These are phyloP conservation scores for Bombus fervidus DNA, from an alignment of 1,140 invertebrate species.

Conservation along the genomic window DNA sequence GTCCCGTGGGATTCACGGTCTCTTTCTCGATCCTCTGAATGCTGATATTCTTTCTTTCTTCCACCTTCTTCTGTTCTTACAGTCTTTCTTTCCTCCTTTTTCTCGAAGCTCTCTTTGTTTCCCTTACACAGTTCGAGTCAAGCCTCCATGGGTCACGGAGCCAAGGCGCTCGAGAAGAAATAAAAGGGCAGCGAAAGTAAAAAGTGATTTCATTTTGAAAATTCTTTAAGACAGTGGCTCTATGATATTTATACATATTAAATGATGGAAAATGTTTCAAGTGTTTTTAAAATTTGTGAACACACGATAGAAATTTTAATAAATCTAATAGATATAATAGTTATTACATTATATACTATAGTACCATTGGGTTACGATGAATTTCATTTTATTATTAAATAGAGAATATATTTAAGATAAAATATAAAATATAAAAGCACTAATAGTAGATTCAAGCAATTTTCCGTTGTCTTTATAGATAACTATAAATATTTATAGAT, in stretches of 20 bases:
- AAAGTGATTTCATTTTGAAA: slow-evolving; percentile 44
- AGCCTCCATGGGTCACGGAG: slow-evolving; percentile 51
- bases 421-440: background rate
- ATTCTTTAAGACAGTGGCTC: slow-evolving; percentile 1
- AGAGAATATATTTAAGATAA: background rate
- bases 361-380: background rate
- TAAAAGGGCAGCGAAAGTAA: slow-evolving; percentile 27
- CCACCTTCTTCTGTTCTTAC: slow-evolving; percentile 30
- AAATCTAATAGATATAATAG: no score
- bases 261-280: no score
- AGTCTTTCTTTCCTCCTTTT: slow-evolving; percentile 48
- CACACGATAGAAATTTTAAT: no score
- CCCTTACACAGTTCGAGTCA: slow-evolving; percentile 9
- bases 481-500: no score
- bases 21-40: slow-evolving; percentile 63
- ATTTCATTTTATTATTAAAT: background rate
- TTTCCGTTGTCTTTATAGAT: background rate
- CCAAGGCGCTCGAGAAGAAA: slow-evolving; percentile 29
- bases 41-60: slow-evolving; percentile 18
- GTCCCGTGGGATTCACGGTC: slow-evolving; percentile 79
- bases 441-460: background rate
- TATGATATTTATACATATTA: no score
- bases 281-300: no score
- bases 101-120: slow-evolving; percentile 39
- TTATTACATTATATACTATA: no score